phyloP scores from a whole-genome alignment of 2,888 invertebrate genomes.

The Drosophila pseudotalamancana region DNA sequence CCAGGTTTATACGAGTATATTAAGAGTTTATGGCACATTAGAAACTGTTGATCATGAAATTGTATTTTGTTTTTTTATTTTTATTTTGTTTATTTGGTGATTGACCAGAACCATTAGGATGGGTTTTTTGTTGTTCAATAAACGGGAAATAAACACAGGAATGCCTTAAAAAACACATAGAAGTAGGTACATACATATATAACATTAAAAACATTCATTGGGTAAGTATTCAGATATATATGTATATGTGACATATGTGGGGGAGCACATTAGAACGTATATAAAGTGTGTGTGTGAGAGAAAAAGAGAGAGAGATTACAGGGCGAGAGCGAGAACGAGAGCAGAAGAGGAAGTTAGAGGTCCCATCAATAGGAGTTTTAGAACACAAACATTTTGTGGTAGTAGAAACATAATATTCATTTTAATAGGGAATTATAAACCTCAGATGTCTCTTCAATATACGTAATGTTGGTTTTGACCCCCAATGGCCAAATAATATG shows the following conservation, averaged over 20 bases:
- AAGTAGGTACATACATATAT: constrained; percentile 24
- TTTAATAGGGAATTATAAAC: constrained; percentile 85
- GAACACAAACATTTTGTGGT: constrained; percentile 29
- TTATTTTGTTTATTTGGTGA: constrained; percentile 53
- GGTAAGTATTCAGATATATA: constrained; percentile 34
- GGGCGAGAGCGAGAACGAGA: constrained; percentile 19
- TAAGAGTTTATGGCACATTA: constrained; percentile 44
- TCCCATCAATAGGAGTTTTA: constrained; percentile 24
- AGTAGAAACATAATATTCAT: constrained; percentile 32
- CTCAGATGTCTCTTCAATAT: constrained; percentile 96
- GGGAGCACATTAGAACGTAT: constrained; percentile 36
- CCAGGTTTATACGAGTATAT: neutral
- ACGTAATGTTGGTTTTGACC: constrained; percentile 97
- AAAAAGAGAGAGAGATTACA: constrained; percentile 20
- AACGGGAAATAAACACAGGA: constrained; percentile 46
- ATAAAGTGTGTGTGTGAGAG: constrained; percentile 30
- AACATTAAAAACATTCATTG: constrained; percentile 55
- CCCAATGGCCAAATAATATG: constrained; percentile 99
- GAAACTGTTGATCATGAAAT: constrained; percentile 37
- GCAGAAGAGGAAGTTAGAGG: constrained; percentile 57
- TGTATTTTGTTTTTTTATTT: constrained; percentile 25
- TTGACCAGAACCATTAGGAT: constrained; percentile 71
- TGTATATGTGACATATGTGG: constrained; percentile 51
- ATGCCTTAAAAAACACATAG: constrained; percentile 39
- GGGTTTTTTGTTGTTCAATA: constrained; percentile 51